Percentiles rank a stretch among this genome's conserved stretches.
Evolutionary conservation across 2,113 vertebrate species (phyloP).

Genomic region (Oreotrochilus melanogaster): DNA sequence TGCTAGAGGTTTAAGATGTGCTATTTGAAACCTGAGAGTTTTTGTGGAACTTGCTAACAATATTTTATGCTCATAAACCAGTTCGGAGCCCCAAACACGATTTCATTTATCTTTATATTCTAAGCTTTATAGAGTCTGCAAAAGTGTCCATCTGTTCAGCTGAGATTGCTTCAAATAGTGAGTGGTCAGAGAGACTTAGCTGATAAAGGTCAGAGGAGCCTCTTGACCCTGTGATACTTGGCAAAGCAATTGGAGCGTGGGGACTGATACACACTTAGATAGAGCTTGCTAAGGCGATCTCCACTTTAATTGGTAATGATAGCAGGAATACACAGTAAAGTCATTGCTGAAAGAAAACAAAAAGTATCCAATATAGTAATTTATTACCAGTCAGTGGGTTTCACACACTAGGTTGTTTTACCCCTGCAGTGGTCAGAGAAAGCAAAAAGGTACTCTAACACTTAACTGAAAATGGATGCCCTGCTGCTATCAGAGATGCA

Average conservation of each 20-base stretch:
- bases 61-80: conserved; percentile 75
- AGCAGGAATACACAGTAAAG: conserved; percentile 75
- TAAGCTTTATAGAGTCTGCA: conserved; percentile 77
- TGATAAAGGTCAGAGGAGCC: conserved; percentile 82
- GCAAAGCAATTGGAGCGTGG: conserved; percentile 69
- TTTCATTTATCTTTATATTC: conserved; percentile 84
- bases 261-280: conserved; percentile 77
- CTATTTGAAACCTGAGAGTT: conserved; percentile 23
- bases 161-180: conserved; percentile 81
- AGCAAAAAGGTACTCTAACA: conserved; percentile 81
- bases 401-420: conserved; percentile 76
- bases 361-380: conserved; percentile 84
- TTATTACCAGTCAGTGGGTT: conserved; percentile 82
- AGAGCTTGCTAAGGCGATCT: conserved; percentile 63
- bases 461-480: conserved; percentile 80
- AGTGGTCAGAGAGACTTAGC: conserved; percentile 81
- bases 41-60: conserved; percentile 25
- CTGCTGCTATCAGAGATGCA: conserved; percentile 78
- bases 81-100: conserved; percentile 61
- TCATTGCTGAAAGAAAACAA: conserved; percentile 82
- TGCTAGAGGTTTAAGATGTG: not conserved
- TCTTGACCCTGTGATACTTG: conserved; percentile 79
- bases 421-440: conserved; percentile 80
- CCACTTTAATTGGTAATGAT: conserved; percentile 84
- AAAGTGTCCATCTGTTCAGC: conserved; percentile 89